These are phyloP conservation scores for Prietella phreatophila DNA, from an alignment of 2,113 vertebrate species.

Conservation along the genomic window DNA sequence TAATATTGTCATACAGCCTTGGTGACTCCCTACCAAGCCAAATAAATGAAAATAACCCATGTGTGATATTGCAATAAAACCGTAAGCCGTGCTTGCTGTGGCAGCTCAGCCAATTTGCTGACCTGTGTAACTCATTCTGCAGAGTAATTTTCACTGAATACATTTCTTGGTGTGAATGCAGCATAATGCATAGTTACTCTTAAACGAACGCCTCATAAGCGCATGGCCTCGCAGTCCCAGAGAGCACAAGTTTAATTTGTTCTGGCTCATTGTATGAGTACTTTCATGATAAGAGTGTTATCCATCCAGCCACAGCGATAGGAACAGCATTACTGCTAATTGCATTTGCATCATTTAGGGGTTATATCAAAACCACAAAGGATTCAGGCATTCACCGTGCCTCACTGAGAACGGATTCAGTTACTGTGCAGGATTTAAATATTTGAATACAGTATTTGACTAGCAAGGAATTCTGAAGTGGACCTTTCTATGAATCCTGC, in stretches of 20 bases:
- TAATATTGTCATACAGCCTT: slow-evolving; percentile 10
- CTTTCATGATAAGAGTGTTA: slow-evolving; percentile 19
- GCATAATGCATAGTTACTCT: slow-evolving; percentile 14
- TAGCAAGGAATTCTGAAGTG: not conserved
- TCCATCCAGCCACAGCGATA: slow-evolving; percentile 2
- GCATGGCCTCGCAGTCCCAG: not conserved
- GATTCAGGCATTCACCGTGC: not conserved
- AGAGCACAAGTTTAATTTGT: slow-evolving; percentile 33
- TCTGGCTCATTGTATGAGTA: slow-evolving; percentile 26
- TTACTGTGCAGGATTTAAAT: slow-evolving; percentile 2
- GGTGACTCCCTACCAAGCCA: slow-evolving; percentile 7
- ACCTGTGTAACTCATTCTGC: slow-evolving; percentile 36
- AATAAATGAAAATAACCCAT: slow-evolving; percentile 37
- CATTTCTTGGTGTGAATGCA: slow-evolving; percentile 24
- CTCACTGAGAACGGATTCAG: not conserved
- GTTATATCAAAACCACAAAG: slow-evolving; percentile 3
- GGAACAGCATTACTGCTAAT: not conserved
- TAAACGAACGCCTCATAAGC: not conserved
- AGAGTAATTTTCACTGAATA: slow-evolving; percentile 13
- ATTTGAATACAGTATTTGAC: not conserved
- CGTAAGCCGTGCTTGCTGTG: not conserved
- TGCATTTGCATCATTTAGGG: slow-evolving; percentile 4
- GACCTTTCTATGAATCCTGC: not conserved
- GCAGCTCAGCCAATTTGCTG: slow-evolving; percentile 21
- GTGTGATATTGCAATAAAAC: slow-evolving; percentile 22